Evolutionary conservation across 1,140 invertebrate species (phyloP).

Genomic region (Octopus bimaculoides): DNA sequence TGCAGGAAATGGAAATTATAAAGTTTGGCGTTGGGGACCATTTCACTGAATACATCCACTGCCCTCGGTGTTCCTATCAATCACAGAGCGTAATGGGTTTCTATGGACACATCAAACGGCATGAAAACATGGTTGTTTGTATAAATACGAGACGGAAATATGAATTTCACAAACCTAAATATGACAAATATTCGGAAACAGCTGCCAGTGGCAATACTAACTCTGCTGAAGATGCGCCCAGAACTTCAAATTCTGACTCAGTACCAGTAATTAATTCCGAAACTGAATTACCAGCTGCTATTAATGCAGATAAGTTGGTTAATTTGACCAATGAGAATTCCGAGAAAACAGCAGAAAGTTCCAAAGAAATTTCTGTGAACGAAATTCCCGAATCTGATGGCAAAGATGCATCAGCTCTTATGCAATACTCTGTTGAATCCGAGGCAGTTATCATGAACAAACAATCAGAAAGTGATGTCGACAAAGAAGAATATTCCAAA

Average conservation of each 20-base stretch:
- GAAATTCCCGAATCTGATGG: no score
- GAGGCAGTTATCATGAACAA: neutral
- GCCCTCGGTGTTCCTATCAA: neutral
- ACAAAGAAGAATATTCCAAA: conserved; percentile 2
- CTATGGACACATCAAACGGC: neutral
- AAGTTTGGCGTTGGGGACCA: neutral
- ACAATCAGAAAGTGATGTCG: neutral
- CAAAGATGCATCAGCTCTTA: no score
- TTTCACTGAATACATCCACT: neutral
- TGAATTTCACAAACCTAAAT: neutral
- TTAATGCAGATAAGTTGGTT: no score
- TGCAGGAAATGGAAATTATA: neutral
- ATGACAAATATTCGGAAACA: neutral
- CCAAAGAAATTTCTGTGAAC: no score
- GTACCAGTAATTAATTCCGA: no score
- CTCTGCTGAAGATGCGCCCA: neutral
- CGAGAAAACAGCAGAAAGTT: no score
- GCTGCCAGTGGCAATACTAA: neutral
- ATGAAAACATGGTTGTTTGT: neutral
- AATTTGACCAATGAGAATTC: no score
- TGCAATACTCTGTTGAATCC: neutral
- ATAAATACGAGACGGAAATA: neutral
- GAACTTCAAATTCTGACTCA: no score
- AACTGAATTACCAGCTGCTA: no score
- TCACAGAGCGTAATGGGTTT: neutral